Conservation (phyloP, 2,797 vertebrate species). For the Octomys mimax region DNA sequence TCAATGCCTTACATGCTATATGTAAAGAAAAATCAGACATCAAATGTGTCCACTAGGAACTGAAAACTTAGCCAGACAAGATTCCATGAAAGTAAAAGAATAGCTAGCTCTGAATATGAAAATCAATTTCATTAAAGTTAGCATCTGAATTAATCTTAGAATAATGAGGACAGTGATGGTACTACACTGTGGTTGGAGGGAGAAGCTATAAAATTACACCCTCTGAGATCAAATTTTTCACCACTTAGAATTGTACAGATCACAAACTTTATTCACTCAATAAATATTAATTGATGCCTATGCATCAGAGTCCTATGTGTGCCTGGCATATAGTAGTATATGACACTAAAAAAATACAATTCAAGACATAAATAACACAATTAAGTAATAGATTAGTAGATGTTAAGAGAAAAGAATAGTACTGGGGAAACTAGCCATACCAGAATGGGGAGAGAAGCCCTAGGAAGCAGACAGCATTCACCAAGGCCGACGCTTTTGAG, state of each 20-base stretch:
- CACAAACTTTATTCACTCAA: neutral
- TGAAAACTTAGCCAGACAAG: neutral
- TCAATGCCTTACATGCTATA: neutral
- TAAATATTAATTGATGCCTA: neutral
- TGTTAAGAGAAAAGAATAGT: neutral
- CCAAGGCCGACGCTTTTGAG: neutral
- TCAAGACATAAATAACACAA: neutral
- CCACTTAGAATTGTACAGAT: neutral
- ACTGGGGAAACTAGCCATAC: neutral
- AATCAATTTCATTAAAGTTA: neutral
- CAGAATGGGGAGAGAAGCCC: neutral
- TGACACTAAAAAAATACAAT: neutral
- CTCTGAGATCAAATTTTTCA: neutral
- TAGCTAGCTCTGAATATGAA: neutral
- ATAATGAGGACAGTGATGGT: neutral
- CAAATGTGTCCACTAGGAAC: neutral
- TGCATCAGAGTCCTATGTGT: neutral
- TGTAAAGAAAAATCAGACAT: conserved; percentile 20
- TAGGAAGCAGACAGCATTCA: neutral
- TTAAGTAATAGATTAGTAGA: neutral
- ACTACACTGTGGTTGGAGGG: neutral
- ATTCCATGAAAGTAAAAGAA: neutral
- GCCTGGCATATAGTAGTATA: neutral
- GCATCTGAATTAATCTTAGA: neutral
- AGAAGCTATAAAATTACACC: neutral